Evolutionary conservation across 2,797 vertebrate genomes (phyloP), one percentile per base, ranked within the genome.

Genomic region (Linurgus olivaceus): DNA sequence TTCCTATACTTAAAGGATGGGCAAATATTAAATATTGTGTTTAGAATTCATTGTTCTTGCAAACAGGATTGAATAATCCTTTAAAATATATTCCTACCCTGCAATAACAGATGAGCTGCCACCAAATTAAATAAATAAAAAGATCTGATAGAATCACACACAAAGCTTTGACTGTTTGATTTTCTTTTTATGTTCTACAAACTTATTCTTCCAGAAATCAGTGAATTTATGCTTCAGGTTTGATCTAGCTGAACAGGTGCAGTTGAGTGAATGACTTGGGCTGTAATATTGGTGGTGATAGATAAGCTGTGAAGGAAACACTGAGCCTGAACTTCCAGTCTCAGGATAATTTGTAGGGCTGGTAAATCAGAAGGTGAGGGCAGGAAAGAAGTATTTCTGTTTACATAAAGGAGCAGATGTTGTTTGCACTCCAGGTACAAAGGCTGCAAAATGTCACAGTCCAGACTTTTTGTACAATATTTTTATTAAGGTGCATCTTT

Each of bases 11-110:
- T 91, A 83, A 83, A 86, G 61, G 57, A 83, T 86, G 37, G 71
- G 17, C 19, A 93, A 94, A 96, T 96, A 83, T 73, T 90, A 74
- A 89, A 66, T 75, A 91, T 14, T 55, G 19, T 74, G 37, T 88
- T 95, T 93, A 89, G 74, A 88, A 80, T 90, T 90, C 52, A 58
- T 7, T 73, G 40, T 26, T 84, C 55, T 87, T 84, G 66, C 90
- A 93, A 84, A 59, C 73, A 71, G 12, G 81, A 45, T 66, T 79
- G 71, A 92, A 80, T 76, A 91, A 73, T 20, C 11, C 75, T 87
- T 47, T 48, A 57, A 84, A 89, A 67, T 70, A 54, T n/a, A 70
- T 90, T 68, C 29, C 17, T 91, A 19, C 70, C 61, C 10, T 88
- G 35, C 72, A 79, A 59, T 90, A 92, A 94, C 10, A 87, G 47